Base-by-base conservation (phyloP, 2,113 vertebrate genomes). In the Takifugu flavidus region DNA sequence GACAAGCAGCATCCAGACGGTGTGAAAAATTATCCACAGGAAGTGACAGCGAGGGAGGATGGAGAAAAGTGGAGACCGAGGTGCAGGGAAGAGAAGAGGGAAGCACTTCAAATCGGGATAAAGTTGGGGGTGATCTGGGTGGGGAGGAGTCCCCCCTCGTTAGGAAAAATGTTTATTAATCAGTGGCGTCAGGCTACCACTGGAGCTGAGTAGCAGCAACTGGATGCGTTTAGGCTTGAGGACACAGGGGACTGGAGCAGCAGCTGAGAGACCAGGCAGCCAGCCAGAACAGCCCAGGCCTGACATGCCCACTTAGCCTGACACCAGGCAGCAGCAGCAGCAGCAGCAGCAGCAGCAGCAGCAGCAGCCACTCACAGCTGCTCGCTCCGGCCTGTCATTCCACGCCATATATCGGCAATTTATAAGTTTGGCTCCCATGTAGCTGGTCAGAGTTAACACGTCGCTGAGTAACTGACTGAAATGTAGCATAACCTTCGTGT, bases 191-290 rank as follows among this genome's bases (percentile, higher is more conserved):
- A 65, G 77, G 62, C 75, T 62, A 59, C 77, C 72, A 56, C 70
- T 80, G 76, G 64, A 79, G 77, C 72, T 81, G 75, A 85, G 80
- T 73, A 67, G 76, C 79, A 83, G 84, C 78, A 82, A 86, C 86
- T 85, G 87, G 86, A 83, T 86, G 78, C 62, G 73, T 87, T 86
- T 84, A 84, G 82, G 79, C 59, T 65, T 61, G 78, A 85, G 83
- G 82, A 81, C 86, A 67, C 82, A 65, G 65, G 84, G 86, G 86
- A 88, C 77, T 55, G 71, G 75, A 70, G 7, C 20, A 86, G 79
- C 82, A 82, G 78, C 75, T 80, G 82, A 86, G 79, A 72, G 83
- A 86, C 70, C 83, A 77, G 84, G 84, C 88, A 86, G 65, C 73
- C 59, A 82, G 83, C 82, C 84, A 85, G 79, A 70, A 78, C 78